Base-by-base conservation (phyloP, 2,888 invertebrate species). In the Spicauda simplicius region DNA sequence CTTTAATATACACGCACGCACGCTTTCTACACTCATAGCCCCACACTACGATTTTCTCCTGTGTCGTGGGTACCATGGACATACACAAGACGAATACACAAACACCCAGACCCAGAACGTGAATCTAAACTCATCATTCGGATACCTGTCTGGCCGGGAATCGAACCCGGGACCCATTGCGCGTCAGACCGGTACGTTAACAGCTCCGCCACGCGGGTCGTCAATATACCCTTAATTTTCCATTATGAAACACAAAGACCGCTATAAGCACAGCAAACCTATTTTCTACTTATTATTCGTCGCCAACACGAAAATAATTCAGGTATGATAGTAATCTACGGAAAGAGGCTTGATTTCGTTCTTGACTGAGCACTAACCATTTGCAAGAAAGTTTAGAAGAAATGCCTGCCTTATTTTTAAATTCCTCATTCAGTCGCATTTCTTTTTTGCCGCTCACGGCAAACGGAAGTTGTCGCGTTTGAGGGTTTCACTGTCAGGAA, bases 401-500 rank as follows among this genome's bases (percentile, higher is more conserved):
- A 59, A 50, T 60, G 12, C 30, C 30, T 37, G 12, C 33, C 50
- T 60, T 60, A 52, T 50, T 60, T 62, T 62, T 59, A 41, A 62
- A 53, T 41, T 62, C 41, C 50, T 41, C 16, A 16, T 48, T 19
- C 53, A 37, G 20, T 59, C 48, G 62, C 37, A 45, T 61, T 54
- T 57, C 41, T 57, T 62, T 25, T 45, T 25, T 4, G n/a, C 50
- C 33, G 20, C 52, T 52, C 60, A 16, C 55, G 33, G 55, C 48
- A 56, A 56, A 45, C 55, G 55, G 56, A 63, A 56, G 63, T 48
- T 48, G 56, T 48, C 63, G 25, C 48, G 48, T 56, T 55, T 55
- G 63, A 56, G 48, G 19, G 48, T n/a, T 55, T 55, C 63, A 63
- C 19, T 56, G 63, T 63, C 63, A 50, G n/a, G 16, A 56, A 45